phyloP scores from a whole-genome alignment of 2,113 vertebrate genomes.

The Meleagris gallopavo region DNA sequence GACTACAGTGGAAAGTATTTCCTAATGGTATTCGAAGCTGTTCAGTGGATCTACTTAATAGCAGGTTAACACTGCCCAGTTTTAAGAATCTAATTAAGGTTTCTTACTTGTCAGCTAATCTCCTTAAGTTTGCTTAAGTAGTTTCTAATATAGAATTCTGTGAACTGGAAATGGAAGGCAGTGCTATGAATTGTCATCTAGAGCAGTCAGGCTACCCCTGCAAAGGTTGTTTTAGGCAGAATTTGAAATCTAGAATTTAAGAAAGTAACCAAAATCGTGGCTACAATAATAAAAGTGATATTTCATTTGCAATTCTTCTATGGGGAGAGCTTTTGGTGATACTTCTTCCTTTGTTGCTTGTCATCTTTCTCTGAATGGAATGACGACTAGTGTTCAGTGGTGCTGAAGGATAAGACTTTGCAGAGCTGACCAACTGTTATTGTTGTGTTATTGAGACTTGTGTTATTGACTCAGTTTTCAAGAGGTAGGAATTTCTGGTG shows the following conservation, averaged over 20 bases:
- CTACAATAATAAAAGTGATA: background rate
- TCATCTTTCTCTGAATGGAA: background rate
- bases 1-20: background rate
- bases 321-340: background rate
- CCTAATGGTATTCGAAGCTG: background rate
- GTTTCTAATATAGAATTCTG: background rate
- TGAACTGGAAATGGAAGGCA: background rate
- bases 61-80: background rate
- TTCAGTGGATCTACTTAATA: background rate
- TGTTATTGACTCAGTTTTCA: background rate
- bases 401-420: background rate
- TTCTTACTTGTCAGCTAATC: background rate
- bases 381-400: background rate
- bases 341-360: background rate
- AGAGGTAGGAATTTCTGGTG: background rate
- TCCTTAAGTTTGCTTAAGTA: background rate
- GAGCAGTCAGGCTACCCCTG: background rate
- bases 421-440: background rate
- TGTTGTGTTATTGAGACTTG: accelerated
- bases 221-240: background rate
- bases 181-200: background rate
- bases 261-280: background rate
- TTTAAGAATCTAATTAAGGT: background rate
- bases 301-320: background rate
- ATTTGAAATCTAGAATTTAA: background rate